These are phyloP conservation scores for Empidonax traillii DNA, from an alignment of 2,113 vertebrate species.

Conservation along the genomic window DNA sequence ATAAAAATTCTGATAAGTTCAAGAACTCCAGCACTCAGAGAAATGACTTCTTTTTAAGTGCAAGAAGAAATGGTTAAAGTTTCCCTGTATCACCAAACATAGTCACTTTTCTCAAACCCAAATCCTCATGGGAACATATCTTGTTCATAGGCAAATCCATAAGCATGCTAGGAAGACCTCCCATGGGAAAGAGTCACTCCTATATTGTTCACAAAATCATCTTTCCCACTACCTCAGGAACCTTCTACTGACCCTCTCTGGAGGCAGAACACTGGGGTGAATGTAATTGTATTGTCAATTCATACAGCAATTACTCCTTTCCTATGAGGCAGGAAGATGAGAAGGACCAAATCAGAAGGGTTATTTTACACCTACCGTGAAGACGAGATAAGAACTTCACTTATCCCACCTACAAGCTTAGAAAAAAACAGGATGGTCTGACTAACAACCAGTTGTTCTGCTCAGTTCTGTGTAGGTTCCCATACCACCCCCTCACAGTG, in stretches of 20 bases:
- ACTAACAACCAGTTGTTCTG: neutral
- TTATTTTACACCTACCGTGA: neutral
- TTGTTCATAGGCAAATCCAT: neutral
- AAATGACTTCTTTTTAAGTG: neutral
- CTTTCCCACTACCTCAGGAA: neutral
- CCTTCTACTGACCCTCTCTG: neutral
- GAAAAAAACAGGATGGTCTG: neutral
- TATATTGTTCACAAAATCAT: neutral
- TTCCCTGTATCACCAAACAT: neutral
- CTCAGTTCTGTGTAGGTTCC: conserved; percentile 4
- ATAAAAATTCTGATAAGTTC: neutral
- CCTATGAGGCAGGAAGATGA: neutral
- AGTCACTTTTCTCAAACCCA: neutral
- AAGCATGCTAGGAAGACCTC: neutral
- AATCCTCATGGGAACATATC: neutral
- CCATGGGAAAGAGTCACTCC: neutral
- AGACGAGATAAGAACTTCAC: neutral
- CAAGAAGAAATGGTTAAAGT: neutral
- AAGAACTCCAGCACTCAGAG: neutral
- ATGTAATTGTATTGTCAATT: neutral
- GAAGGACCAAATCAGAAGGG: neutral
- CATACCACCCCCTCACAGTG: neutral
- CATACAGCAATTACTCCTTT: neutral
- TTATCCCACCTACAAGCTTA: conserved; percentile 11
- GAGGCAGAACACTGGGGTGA: neutral